Conservation (phyloP, 2,888 invertebrate species). For the Pristionchus entomophagus region DNA sequence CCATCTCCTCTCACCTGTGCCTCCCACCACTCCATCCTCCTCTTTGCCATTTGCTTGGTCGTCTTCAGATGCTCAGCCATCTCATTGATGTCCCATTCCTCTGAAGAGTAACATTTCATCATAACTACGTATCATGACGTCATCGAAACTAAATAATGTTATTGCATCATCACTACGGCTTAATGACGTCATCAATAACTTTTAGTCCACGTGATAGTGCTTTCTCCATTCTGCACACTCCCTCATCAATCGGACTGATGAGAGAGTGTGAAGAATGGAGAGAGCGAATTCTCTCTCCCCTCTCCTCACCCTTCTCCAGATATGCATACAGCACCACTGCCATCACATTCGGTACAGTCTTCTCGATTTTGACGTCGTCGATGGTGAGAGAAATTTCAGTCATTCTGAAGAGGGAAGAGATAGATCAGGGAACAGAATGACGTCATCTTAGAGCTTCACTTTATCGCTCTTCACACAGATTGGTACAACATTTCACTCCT, state of each 20-base stretch:
- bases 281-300: neutral
- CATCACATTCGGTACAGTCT: constrained; percentile 60
- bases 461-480: too few relatives aligned
- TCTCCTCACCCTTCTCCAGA: constrained; percentile 50
- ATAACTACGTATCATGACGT: neutral
- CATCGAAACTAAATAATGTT: too few relatives aligned
- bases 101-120: constrained; percentile 54
- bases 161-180: neutral
- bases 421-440: too few relatives aligned
- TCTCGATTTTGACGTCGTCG: constrained; percentile 59
- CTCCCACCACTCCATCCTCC: constrained; percentile 67
- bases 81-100: constrained; percentile 63
- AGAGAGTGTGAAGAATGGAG: too few relatives aligned
- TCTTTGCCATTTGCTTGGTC: constrained; percentile 52
- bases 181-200: neutral
- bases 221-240: neutral
- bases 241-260: too few relatives aligned
- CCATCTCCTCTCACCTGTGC: constrained; percentile 50
- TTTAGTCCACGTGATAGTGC: neutral
- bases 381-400: constrained; percentile 62
- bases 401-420: constrained; percentile 44
- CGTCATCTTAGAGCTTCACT: too few relatives aligned
- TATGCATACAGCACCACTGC: constrained; percentile 66
- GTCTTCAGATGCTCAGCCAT: constrained; percentile 56
- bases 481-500: neutral